Base-by-base conservation (phyloP, 2,797 vertebrate genomes). In the Hipposideros larvatus region DNA sequence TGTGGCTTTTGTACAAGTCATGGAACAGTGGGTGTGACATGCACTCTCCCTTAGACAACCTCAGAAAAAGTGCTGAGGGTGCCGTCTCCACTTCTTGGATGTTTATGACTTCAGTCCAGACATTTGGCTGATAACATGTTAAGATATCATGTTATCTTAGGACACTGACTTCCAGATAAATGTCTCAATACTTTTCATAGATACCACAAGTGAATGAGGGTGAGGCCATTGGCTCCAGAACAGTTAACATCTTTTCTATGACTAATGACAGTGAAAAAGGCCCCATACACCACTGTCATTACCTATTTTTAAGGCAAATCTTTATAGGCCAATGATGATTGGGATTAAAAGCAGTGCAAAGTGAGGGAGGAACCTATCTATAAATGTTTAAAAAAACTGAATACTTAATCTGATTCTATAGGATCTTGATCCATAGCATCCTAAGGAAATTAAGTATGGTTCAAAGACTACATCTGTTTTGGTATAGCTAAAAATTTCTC, bases 151-250 rank as follows among this genome's bases (percentile, higher is more conserved):
- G 14, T 11, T 51, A 51, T 51, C 48, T 91, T 82, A 80, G 34
- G 26, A 82, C 43, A 18, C 26, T 53, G 3, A 96, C 87, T 65
- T 95, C 19, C 66, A 77, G 16, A 71, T 53, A 93, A 91, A 87
- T 31, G 28, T 18, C 41, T 43, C 43, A 75, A 4, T 80, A 28
- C 6, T 8, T 74, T 83, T 43, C 9, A 74, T 5, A 55, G 11
- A 74, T 57, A 43, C 2, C 7, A 31, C 7, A 41, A 48, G 3
- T 65, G 11, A 90, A 90, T 85, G n/a, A 8, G 22, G 18, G 61
- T 53, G 3, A 92, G 21, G 34, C 11, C 63, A 66, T 4, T 22
- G 28, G 1, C 77, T 93, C 4, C 11, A 73, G 28, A n/a, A 22
- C 15, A 59, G 10, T 71, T 66, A 95, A 74, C 7, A 1, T 46